These are phyloP conservation scores for Planococcus citri DNA, from an alignment of 1,140 invertebrate genomes.

Conservation along the genomic window DNA sequence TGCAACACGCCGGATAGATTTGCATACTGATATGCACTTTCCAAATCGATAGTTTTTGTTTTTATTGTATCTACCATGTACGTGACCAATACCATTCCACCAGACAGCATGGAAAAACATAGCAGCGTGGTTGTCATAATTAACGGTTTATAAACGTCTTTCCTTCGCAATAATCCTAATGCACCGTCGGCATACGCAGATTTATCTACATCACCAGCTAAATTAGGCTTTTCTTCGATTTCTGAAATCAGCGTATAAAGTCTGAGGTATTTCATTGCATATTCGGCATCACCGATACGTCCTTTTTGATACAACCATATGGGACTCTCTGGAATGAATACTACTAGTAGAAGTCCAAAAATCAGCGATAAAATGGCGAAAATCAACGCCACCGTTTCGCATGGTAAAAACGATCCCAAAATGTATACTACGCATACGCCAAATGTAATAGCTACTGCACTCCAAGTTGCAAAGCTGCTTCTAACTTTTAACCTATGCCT, in stretches of 20 bases:
- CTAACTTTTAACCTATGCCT: conserved; percentile 35
- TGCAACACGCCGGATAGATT: conserved; percentile 35
- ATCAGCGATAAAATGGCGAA: conserved; percentile 33
- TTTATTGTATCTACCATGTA: conserved; percentile 48
- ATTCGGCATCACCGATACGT: conserved; percentile 28
- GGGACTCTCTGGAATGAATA: conserved; percentile 41
- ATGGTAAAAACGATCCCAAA: conserved; percentile 35
- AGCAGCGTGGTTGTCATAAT: conserved; percentile 39
- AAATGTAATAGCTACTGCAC: conserved; percentile 30
- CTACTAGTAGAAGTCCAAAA: conserved; percentile 31
- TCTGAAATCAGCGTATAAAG: no score
- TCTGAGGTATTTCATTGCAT: conserved; percentile 24
- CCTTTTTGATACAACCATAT: conserved; percentile 35
- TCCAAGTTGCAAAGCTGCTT: conserved; percentile 25
- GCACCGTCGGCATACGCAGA: no score
- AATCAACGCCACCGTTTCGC: conserved; percentile 36
- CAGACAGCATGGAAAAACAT: conserved; percentile 43
- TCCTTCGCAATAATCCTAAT: neutral
- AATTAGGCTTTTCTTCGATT: neutral
- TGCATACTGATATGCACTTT: conserved; percentile 24
- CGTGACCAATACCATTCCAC: conserved; percentile 50
- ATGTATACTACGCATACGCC: conserved; percentile 26
- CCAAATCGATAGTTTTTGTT: conserved; percentile 37
- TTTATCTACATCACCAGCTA: no score
- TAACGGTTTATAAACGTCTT: conserved; percentile 36